Base-by-base conservation (phyloP, 2,797 vertebrate genomes). In the Gallinago stenura region DNA sequence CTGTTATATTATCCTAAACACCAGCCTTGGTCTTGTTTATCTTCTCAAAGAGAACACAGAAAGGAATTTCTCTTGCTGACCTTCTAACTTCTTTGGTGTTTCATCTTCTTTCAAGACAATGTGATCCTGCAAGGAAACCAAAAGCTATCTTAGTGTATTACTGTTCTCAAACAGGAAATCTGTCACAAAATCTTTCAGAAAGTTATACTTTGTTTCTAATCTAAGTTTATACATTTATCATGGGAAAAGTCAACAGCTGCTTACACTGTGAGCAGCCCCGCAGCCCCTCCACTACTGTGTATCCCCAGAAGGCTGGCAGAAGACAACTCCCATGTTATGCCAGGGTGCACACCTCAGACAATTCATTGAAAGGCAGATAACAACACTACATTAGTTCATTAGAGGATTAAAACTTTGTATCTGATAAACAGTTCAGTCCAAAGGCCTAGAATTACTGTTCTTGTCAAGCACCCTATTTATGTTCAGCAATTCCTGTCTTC, bases 101-200 rank as follows among this genome's bases (percentile, higher is more conserved):
- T 96, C 95, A 72, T 97, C 96, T 92, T 98, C 97, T 80, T 97
- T 90, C 75, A 98, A 92, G 35, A 98, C 85, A 65, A 97, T 82
- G 11, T 98, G 98, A 96, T 98, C 98, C 98, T 98, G 85, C 39
- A 97, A 97, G 33, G 62, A 95, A 79, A 93, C 30, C 43, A 87
- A 43, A 37, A 76, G 10, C 19, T 46, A 24, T 56, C 53, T 90
- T 31, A 90, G 48, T 22, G 7, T n/a, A 50, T 78, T 46, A 33
- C 7, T 1, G 1, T 43, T 83, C 60, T 87, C 57, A 75, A 88
- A 85, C 17, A 37, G 19, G 24, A 88, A 60, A 12, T 57, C 33
- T 81, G 26, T 26, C 35, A 75, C 33, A 90, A 91, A 87, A 69
- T 15, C 35, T 20, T 43, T 76, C 65, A 28, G 37, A 37, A 88